Evolutionary conservation across 2,113 vertebrate genomes (phyloP), one percentile per base, ranked within the genome.

Genomic region (Dicentrarchus labrax): DNA sequence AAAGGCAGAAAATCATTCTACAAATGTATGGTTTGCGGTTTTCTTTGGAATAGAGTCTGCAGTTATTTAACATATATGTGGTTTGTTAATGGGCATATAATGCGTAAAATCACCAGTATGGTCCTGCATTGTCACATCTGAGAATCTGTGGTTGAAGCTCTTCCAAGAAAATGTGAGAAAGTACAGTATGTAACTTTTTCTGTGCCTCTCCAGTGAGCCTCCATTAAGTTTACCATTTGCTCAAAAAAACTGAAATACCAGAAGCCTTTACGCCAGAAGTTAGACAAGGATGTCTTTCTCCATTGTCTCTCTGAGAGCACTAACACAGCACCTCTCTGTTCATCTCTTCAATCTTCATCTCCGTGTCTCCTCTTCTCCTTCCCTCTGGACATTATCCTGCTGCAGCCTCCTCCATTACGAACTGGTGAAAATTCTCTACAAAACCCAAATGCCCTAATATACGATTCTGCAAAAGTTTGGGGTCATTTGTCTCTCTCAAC

Each of bases 321-420:
- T 47, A 50, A 85, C 62, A 73, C 59, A 61, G 30, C 43, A 41
- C 56, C 73, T 77, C 60, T 72, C 22, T 53, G 22, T 59, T 83
- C 62, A 73, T 72, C 75, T 86, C 78, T 36, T 89, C 83, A 69
- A 70, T 88, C 82, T 90, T 79, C 87, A 85, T 85, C 79, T 51
- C 74, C 48, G 54, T 60, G 30, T 62, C 64, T 70, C 4, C 72
- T 56, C 59, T 48, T 45, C 66, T 72, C 30, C 45, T 57, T 78
- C 74, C 67, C 56, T 38, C 47, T 9, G 36, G 78, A 80, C 56
- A 43, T 21, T 12, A 59, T 30, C 24, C 41, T 30, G 53, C 82
- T 59, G 67, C 78, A 77, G 65, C 64, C 53, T 84, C 65, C 50
- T 82, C 67, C 47, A 43, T 60, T 70, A 50, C 1, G 8, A 72